Base-by-base conservation (phyloP, 2,113 vertebrate genomes). In the Xenus cinereus region DNA sequence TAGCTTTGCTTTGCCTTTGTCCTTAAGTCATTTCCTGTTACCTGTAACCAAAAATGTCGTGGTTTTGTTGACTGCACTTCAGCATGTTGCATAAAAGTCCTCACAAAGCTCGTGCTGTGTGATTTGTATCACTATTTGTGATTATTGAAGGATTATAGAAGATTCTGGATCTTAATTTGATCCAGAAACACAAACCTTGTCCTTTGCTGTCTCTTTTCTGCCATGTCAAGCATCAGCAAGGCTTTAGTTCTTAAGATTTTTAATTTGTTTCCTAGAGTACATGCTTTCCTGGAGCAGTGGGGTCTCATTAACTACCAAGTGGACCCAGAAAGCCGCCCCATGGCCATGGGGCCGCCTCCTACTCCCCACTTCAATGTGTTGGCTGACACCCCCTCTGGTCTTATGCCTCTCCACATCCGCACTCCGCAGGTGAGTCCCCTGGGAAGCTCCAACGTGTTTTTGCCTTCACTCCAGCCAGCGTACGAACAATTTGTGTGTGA, bases 281-380 rank as follows among this genome's bases (percentile, higher is more conserved):
- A 99, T 23, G 99, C 99, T 1, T 99, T 99, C 88, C 96, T 99
- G 98, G 99, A 99, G 98, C 99, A 99, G 94, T 99, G 99, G 99
- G 99, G 99, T 30, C 98, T 99, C 64, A 99, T 99, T 50, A 99
- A 99, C 94, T 99, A 99, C 96, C 99, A 99, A 81, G 99, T 99
- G 54, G 99, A 99, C n/a, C 97, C 99, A 1, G 99, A 99, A 59
- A 99, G 99, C 86, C 98, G 99, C 7, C 99, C 99, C 4, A 98
- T 99, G 96, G 99, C 99, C 4, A 99, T 99, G 99, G 99, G 99
- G 1, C 99, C 99, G 4, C 99, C 99, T 12, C 99, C 99, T 2
- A 99, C 99, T 7, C 99, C 99, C 35, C 99, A 99, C 93, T 99
- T 99, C 97, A 99, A 99, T 1, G 99, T 99, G 20, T 98, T 99